Percentiles rank a stretch among this genome's conserved stretches.
Conservation (phyloP, 2,888 invertebrate genomes). For the Euproctis similis region DNA sequence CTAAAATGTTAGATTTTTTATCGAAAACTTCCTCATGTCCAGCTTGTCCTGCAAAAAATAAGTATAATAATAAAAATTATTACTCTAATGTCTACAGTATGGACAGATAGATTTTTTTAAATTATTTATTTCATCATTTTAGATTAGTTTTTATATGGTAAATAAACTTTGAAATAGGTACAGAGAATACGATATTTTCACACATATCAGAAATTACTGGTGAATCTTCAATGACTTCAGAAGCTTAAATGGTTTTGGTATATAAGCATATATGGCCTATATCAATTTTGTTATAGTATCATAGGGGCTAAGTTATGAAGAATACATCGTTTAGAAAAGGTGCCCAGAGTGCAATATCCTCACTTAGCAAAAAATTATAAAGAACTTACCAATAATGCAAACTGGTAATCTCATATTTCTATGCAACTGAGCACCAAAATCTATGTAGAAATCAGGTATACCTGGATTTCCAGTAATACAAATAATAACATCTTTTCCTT, state of each 20-base stretch:
- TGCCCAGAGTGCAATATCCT: not conserved
- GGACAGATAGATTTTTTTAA: too few species aligned
- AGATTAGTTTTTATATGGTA: too few species aligned
- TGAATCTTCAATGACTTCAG: too few species aligned
- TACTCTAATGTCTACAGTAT: too few species aligned
- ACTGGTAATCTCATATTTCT: slow-evolving; percentile 80
- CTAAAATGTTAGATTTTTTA: slow-evolving; percentile 58
- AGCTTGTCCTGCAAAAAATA: slow-evolving; percentile 85
- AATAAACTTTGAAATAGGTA: too few species aligned
- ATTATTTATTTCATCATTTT: too few species aligned
- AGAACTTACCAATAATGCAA: slow-evolving; percentile 83
- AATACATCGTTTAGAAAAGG: not conserved
- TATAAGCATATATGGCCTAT: too few species aligned
- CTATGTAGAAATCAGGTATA: slow-evolving; percentile 84
- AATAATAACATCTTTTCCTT: slow-evolving; percentile 79
- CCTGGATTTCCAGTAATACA: slow-evolving; percentile 94
- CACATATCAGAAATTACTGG: too few species aligned
- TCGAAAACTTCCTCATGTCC: slow-evolving; percentile 74
- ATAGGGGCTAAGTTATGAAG: not conserved
- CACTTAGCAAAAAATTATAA: not conserved
- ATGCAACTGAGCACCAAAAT: slow-evolving; percentile 82
- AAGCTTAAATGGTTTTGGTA: too few species aligned
- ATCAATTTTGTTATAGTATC: too few species aligned
- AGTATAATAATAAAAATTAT: too few species aligned
- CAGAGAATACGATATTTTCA: too few species aligned